Conservation (phyloP, 2,797 vertebrate genomes). For the Lithobates sylvaticus region DNA sequence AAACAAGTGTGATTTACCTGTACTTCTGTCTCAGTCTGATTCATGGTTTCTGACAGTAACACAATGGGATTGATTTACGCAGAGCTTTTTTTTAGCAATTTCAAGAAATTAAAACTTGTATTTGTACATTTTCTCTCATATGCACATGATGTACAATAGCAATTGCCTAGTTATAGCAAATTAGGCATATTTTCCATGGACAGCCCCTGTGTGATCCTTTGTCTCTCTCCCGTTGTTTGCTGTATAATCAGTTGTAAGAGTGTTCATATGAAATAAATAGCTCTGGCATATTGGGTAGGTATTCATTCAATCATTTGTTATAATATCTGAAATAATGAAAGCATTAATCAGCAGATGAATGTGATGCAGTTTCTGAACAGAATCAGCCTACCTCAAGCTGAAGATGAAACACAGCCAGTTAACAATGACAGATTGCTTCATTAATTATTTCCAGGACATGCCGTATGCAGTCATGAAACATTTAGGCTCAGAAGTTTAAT, state of each 20-base stretch:
- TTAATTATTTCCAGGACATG: constrained; percentile 31
- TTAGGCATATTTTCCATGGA: background rate
- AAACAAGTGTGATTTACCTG: no score
- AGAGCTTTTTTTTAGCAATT: background rate
- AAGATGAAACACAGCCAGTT: constrained; percentile 15
- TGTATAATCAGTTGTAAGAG: background rate
- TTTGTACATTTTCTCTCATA: background rate
- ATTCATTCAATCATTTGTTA: constrained; percentile 17
- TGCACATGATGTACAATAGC: background rate
- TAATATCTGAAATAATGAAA: constrained; percentile 37
- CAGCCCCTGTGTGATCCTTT: background rate
- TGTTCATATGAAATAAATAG: constrained; percentile 10
- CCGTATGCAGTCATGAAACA: constrained; percentile 19
- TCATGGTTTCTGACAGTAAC: background rate
- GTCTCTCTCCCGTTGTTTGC: background rate
- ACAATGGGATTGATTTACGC: background rate
- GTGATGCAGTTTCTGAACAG: background rate
- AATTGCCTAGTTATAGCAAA: background rate
- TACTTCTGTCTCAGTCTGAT: no score
- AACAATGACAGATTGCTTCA: constrained; percentile 31
- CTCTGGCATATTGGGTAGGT: background rate
- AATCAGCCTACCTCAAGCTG: constrained; percentile 16
- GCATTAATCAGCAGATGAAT: constrained; percentile 35
- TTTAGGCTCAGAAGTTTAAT: constrained; percentile 1
- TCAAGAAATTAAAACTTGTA: background rate